Evolutionary conservation across 2,113 vertebrate species (phyloP), one percentile per base, ranked within the genome.

Genomic region (Phrynocephalus versicolor): DNA sequence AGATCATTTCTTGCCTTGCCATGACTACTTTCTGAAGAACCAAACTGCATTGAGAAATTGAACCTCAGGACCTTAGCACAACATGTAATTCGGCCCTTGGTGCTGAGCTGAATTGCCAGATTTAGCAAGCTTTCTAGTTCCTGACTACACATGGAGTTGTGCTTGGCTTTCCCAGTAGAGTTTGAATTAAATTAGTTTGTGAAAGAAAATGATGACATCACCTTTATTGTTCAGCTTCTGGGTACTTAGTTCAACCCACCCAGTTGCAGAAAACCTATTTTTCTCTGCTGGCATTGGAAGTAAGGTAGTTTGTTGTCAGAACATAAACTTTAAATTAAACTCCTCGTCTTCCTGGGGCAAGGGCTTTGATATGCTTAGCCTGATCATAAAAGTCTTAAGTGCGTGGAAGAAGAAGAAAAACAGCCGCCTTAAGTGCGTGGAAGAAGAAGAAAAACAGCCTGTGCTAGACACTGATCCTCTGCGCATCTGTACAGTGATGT

Each of bases 81-180:
- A 76, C 19, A 18, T 57, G 45, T 33, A 19, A 15, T 57, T 55
- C 57, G 14, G 27, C 74, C 51, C 74, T 33, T 18, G 8, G 77
- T 64, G 10, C 8, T 75, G 72, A 74, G 64, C 58, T 27, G 60
- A 62, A 27, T 0, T n/a, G 12, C 4, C 58, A 62, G 88, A 64
- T 82, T 89, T 73, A 85, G 27, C 27, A 23, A 19, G 60, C 30
- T 12, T 67, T 67, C 64, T 12, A 30, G 35, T 74, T 58, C 30
- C 55, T 76, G 77, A 83, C 80, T 81, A 51, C 13, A 64, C 84
- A 89, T 87, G 83, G 86, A 37, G 82, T 69, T 57, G 70, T 74
- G 30, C 30, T 87, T 91, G 89, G 83, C 85, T 85, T 89, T 72
- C 37, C 79, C 69, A 80, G 27, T 2, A 25, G 30, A 72, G 19